A percentile compares a stretch with the other conserved stretches of the same genome.
Conservation (phyloP, 2,888 invertebrate species). For the Metopia argyrocephala region DNA sequence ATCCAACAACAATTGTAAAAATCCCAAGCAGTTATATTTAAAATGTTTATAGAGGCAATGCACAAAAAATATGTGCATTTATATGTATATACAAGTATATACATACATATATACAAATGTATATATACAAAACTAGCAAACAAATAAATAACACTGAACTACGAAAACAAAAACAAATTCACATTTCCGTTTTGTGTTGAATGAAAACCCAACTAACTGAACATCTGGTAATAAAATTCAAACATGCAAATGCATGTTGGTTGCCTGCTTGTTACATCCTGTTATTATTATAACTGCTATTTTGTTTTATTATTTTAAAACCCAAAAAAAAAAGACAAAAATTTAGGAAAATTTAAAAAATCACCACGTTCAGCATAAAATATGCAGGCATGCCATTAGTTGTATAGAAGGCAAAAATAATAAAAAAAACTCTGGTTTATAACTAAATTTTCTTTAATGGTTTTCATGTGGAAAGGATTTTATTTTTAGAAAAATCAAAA, state of each 20-base stretch:
- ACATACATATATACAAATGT: too few species aligned
- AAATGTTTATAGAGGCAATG: too few species aligned
- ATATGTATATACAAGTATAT: too few species aligned
- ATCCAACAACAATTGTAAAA: too few species aligned
- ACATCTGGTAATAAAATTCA: slow-evolving; percentile 4
- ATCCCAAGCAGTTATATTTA: too few species aligned
- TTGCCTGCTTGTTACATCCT: not conserved
- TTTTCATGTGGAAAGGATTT: too few species aligned
- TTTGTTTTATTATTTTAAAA: not conserved
- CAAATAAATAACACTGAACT: slow-evolving; percentile 5
- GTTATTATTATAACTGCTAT: not conserved
- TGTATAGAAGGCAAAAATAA: too few species aligned
- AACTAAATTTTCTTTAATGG: too few species aligned
- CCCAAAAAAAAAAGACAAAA: too few species aligned
- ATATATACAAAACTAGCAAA: not conserved
- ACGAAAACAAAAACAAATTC: slow-evolving; percentile 1
- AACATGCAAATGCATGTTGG: not conserved
- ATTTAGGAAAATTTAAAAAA: not conserved
- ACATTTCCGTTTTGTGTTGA: slow-evolving; percentile 43
- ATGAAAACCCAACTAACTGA: slow-evolving; percentile 14
- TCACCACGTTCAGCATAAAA: not conserved
- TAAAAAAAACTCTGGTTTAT: too few species aligned
- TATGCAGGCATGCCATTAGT: not conserved
- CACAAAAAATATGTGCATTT: too few species aligned
- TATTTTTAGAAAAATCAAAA: too few species aligned